These are phyloP conservation scores for Aphaenogaster rudis DNA, from an alignment of 1,140 invertebrate genomes.

Conservation along the genomic window DNA sequence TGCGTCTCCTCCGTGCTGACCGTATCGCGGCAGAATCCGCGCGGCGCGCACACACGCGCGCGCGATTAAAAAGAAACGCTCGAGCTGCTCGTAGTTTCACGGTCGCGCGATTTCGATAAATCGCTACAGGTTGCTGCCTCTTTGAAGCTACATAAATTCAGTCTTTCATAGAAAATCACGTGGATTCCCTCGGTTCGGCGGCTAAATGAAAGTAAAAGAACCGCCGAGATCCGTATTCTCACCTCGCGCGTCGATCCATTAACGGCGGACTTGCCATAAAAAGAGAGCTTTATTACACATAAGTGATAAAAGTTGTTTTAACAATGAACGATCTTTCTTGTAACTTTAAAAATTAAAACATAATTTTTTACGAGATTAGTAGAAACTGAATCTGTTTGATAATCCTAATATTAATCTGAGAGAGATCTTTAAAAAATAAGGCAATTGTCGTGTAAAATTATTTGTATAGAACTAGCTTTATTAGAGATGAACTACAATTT, in stretches of 20 bases:
- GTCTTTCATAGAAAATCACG: slow-evolving; percentile 37
- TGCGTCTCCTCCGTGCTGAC: background rate
- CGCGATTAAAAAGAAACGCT: slow-evolving; percentile 73
- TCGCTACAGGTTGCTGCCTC: slow-evolving; percentile 47
- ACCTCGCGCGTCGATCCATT: slow-evolving; percentile 21
- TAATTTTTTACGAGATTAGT: background rate
- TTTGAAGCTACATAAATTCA: slow-evolving; percentile 51
- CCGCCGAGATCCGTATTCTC: slow-evolving; percentile 6
- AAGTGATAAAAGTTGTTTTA: slow-evolving; percentile 5
- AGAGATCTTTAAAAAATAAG: too few relatives aligned
- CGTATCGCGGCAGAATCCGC: slow-evolving; percentile 42
- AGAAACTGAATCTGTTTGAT: slow-evolving; percentile 3
- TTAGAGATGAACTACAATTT: too few relatives aligned
- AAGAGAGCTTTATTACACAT: background rate
- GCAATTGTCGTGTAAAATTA: too few relatives aligned
- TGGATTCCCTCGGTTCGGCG: slow-evolving; percentile 6
- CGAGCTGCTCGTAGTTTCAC: slow-evolving; percentile 73
- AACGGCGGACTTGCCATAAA: slow-evolving; percentile 4
- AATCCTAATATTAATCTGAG: background rate
- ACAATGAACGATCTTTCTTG: background rate
- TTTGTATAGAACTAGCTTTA: too few relatives aligned
- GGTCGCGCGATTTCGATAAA: slow-evolving; percentile 73
- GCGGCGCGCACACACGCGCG: slow-evolving; percentile 24
- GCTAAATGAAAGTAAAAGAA: slow-evolving; percentile 57
- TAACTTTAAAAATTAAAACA: background rate